Base-by-base conservation (phyloP, 2,113 vertebrate species). In the Albula glossodonta region DNA sequence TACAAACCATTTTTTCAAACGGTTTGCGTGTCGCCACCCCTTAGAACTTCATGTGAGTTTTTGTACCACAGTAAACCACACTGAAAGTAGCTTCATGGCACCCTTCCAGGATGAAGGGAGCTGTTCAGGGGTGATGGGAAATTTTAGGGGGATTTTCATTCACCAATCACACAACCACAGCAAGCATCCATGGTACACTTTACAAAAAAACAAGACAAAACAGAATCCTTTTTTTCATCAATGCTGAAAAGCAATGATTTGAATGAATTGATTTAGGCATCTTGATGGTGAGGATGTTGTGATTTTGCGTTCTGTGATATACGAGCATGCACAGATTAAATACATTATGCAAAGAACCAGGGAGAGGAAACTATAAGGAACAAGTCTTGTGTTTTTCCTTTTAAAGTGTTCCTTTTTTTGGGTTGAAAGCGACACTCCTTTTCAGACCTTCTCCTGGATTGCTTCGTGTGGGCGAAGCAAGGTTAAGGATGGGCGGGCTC, bases 281-380 rank as follows among this genome's bases (percentile, higher is more conserved):
- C 22, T 63, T 63, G 19, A n/a, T 31, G 53, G 7, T 56, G 53
- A n/a, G 70, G n/a, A 19, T 31, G 70, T 66, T 15, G 15, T 3
- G 22, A 66, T 66, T 66, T 25, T 74, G n/a, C 70, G 10, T 8
- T 31, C 22, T 74, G 70, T 66, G 17, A 25, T 74, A 74, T 74
- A 74, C 5, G 8, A 31, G 70, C 70, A 74, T 74, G 70, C 70
- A 31, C 70, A 31, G 70, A 74, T 74, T 74, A 74, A 74, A 74
- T 74, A 74, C 70, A 74, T 22, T 74, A 74, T 74, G 70, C n/a
- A 74, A 74, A 74, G 70, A 31, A 31, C n/a, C 70, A 31, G 70
- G 70, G 70, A 74, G 70, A 10, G 25, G 66, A 31, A 74, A 74
- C 66, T 9, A 70, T 5, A 74, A 74, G 22, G n/a, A 74, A 74